Percentiles rank a stretch among this genome's conserved stretches.
Conservation (phyloP, 2,113 vertebrate genomes). For the Scopus umbretta region DNA sequence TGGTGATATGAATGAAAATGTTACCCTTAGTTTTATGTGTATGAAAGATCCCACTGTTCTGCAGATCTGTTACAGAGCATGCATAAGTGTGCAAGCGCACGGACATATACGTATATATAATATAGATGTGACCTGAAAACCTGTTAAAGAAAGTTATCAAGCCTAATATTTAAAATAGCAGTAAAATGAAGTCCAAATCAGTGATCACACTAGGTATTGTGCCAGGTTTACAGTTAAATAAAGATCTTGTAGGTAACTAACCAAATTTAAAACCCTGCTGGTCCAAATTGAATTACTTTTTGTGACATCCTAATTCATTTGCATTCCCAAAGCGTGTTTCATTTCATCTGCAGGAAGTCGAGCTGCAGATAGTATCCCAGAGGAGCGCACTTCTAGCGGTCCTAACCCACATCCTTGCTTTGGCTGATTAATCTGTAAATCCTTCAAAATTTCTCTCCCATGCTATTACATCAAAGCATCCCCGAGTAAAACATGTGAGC, state of each 20-base stretch:
- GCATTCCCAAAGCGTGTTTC: background rate
- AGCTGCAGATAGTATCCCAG: background rate
- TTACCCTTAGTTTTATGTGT: background rate
- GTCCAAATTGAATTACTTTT: slow-evolving; percentile 39
- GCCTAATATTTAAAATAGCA: background rate
- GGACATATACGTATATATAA: no score
- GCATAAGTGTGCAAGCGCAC: background rate
- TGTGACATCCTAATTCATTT: slow-evolving; percentile 20
- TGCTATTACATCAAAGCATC: slow-evolving; percentile 17
- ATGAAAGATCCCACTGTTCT: background rate
- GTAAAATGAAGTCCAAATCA: background rate
- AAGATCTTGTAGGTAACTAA: slow-evolving; percentile 2
- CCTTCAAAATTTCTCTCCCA: slow-evolving; percentile 11
- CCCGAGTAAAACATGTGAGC: background rate
- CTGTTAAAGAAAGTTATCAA: background rate
- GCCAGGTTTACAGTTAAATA: slow-evolving; percentile 32
- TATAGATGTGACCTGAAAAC: background rate
- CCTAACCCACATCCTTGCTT: background rate
- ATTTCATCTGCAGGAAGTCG: background rate
- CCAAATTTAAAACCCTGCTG: background rate
- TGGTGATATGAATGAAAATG: background rate
- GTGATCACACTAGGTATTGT: background rate
- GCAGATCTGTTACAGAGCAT: background rate
- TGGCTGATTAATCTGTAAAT: background rate
- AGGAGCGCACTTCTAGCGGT: background rate